phyloP scores from a whole-genome alignment of 64 coral and sea anemone species.

The Porites australiensis region DNA sequence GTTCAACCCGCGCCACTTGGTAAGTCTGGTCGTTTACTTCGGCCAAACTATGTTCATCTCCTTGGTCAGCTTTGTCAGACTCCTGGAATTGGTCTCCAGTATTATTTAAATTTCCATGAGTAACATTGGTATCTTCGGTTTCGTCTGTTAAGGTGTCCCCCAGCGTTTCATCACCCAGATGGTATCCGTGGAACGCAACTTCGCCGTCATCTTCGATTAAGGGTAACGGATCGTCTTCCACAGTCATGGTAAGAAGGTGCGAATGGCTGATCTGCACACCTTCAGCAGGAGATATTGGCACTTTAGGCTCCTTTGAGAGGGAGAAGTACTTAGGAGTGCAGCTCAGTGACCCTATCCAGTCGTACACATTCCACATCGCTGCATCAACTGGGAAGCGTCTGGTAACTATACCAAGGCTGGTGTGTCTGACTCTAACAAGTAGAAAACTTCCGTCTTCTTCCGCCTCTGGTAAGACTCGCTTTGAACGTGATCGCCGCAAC shows the following conservation, averaged over 20 bases:
- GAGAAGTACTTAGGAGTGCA: slow-evolving; percentile 8
- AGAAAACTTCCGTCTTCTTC: neutral
- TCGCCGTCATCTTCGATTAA: neutral
- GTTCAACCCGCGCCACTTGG: neutral
- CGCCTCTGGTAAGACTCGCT: slow-evolving; percentile 8
- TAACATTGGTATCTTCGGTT: too few species aligned
- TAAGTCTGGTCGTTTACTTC: neutral
- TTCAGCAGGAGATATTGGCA: neutral
- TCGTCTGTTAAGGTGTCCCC: too few species aligned
- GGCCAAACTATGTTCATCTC: neutral
- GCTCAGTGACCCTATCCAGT: slow-evolving; percentile 48
- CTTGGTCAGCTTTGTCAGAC: neutral
- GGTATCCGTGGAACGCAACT: neutral
- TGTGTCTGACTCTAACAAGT: slow-evolving; percentile 16
- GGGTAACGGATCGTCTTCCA: neutral
- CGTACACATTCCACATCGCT: slow-evolving; percentile 20
- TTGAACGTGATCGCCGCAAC: too few species aligned
- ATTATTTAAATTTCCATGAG: too few species aligned
- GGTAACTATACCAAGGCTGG: slow-evolving; percentile 8
- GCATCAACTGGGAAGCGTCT: neutral
- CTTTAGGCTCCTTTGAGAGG: neutral
- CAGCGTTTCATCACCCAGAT: too few species aligned
- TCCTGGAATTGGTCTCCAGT: too few species aligned
- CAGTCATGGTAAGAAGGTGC: neutral
- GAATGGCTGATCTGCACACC: neutral